Percentiles rank a stretch among this genome's conserved stretches.
phyloP scores from a whole-genome alignment of 2,113 vertebrate species.

The Struthidea cinerea region DNA sequence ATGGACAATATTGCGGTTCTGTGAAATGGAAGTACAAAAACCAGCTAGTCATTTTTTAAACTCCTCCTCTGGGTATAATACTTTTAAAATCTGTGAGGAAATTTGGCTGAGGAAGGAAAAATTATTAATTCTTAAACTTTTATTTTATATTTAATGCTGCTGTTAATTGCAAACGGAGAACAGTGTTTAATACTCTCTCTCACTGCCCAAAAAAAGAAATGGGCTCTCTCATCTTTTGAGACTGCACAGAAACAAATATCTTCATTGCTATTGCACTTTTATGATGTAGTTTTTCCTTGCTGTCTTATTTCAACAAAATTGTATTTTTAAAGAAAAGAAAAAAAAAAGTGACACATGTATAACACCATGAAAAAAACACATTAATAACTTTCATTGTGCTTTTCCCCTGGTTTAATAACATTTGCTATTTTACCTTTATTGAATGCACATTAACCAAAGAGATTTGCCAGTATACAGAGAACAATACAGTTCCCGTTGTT shows the following conservation, averaged over 20 bases:
- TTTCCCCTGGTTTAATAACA: neutral
- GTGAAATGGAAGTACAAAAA: neutral
- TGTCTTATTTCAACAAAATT: neutral
- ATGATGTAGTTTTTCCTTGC: neutral
- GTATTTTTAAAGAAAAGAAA: neutral
- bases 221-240: neutral
- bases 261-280: neutral
- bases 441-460: neutral
- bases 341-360: neutral
- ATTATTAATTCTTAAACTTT: neutral
- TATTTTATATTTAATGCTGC: neutral
- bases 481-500: neutral
- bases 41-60: neutral
- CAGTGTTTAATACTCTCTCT: neutral
- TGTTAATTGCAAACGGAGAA: neutral
- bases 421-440: conserved; percentile 11
- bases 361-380: neutral
- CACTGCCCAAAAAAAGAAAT: neutral
- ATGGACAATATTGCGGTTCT: fast-evolving
- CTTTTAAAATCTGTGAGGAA: neutral
- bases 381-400: neutral
- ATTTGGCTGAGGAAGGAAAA: neutral
- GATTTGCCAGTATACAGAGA: neutral
- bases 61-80: neutral
- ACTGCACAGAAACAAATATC: neutral